These are phyloP conservation scores for Antheraea mylitta DNA, from an alignment of 1,140 invertebrate genomes.

Conservation along the genomic window DNA sequence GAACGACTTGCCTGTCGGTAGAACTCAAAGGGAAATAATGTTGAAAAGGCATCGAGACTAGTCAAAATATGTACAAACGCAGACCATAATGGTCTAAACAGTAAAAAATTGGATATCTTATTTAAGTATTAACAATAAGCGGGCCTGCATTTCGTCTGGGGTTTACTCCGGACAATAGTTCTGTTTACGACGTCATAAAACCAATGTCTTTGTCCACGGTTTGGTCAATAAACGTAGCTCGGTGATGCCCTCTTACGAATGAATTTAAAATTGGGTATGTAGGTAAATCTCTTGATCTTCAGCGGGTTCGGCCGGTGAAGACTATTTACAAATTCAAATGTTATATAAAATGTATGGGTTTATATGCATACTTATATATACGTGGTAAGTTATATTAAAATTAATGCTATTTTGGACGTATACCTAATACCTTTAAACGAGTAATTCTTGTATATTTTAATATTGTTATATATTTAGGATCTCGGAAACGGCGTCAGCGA, in stretches of 20 bases:
- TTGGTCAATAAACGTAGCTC: slow-evolving; percentile 58
- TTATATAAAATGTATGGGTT: not conserved
- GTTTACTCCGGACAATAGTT: slow-evolving; percentile 55
- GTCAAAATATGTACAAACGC: slow-evolving; percentile 76
- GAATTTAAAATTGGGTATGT: slow-evolving; percentile 17
- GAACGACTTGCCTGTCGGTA: slow-evolving; percentile 44
- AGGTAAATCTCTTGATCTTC: slow-evolving; percentile 6
- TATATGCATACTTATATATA: no score
- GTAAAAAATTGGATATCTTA: slow-evolving; percentile 72
- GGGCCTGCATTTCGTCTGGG: slow-evolving; percentile 52
- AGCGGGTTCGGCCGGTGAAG: not conserved
- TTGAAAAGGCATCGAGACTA: slow-evolving; percentile 43
- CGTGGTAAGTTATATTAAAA: no score
- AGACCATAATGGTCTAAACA: slow-evolving; percentile 66
- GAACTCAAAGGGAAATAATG: slow-evolving; percentile 41
- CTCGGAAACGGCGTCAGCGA: no score
- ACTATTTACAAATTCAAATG: not conserved
- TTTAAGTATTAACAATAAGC: slow-evolving; percentile 71
- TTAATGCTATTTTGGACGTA: no score
- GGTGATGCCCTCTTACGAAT: slow-evolving; percentile 22
- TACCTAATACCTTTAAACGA: no score
- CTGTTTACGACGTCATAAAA: slow-evolving; percentile 67
- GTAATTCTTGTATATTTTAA: no score
- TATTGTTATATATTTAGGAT: no score
- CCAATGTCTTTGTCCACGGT: slow-evolving; percentile 59